Percentiles rank a stretch among this genome's conserved stretches.
These are phyloP conservation scores for Babylonia areolata DNA, from an alignment of 1,140 invertebrate species.

Conservation along the genomic window DNA sequence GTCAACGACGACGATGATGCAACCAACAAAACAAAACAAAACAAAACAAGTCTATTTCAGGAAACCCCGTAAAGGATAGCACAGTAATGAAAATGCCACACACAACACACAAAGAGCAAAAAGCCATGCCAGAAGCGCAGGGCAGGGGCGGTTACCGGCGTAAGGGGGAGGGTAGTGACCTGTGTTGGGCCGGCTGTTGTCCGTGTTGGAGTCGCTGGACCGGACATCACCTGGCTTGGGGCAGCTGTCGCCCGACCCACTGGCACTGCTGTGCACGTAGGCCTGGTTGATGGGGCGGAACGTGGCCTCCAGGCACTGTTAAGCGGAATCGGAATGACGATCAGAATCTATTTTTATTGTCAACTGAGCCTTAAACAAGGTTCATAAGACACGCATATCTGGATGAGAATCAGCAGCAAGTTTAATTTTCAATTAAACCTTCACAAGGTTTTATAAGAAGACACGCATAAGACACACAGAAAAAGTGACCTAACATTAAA, in stretches of 20 bases:
- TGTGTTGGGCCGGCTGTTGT: conserved; percentile 71
- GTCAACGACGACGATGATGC: background rate
- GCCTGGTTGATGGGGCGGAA: conserved; percentile 71
- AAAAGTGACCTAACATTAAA: too few species aligned
- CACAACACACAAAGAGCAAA: background rate
- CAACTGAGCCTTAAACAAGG: too few species aligned
- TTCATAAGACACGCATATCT: too few species aligned
- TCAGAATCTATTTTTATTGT: too few species aligned
- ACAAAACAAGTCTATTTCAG: background rate
- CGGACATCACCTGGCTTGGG: conserved; percentile 67
- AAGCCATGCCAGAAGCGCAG: conserved; percentile 20
- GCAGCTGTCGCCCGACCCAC: conserved; percentile 74
- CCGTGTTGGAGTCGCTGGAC: conserved; percentile 72
- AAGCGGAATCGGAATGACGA: too few species aligned
- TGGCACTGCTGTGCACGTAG: conserved; percentile 66
- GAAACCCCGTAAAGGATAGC: too few species aligned
- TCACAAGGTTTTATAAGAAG: too few species aligned
- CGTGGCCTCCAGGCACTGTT: conserved; percentile 57
- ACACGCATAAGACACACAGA: too few species aligned
- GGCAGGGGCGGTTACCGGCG: conserved; percentile 36
- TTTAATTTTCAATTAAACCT: too few species aligned
- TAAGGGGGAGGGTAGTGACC: conserved; percentile 55
- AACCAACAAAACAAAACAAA: background rate
- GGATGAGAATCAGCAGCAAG: too few species aligned
- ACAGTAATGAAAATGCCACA: background rate